phyloP scores from a whole-genome alignment of 2,113 vertebrate species.

The Rhinichthys klamathensis region DNA sequence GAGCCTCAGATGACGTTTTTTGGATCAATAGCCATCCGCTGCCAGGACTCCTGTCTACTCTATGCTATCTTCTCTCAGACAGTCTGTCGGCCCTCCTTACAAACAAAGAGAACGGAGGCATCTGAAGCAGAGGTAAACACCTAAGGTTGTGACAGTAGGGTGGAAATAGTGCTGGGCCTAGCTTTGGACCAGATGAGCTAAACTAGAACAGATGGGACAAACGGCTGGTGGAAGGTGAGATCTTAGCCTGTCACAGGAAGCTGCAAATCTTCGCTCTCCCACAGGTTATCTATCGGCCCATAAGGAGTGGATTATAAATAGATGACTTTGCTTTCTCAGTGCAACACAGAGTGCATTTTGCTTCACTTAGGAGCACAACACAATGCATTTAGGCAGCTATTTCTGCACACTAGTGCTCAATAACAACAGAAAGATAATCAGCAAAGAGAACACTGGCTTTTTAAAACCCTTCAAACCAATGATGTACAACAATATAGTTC shows the following conservation, averaged over 20 bases:
- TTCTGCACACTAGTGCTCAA: not conserved
- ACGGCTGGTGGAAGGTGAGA: not conserved
- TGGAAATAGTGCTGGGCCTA: constrained; percentile 1
- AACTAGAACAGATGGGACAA: not conserved
- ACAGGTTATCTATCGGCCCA: constrained; percentile 7
- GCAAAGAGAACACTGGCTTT: not conserved
- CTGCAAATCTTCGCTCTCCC: constrained; percentile 23
- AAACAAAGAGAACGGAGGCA: not conserved
- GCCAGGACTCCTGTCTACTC: constrained; percentile 37
- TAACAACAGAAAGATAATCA: not conserved
- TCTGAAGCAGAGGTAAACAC: not conserved
- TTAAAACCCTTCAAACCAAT: not conserved
- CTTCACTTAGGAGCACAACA: constrained; percentile 60
- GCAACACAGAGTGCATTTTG: constrained; percentile 60
- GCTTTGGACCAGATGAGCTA: constrained; percentile 4
- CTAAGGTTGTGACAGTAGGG: not conserved
- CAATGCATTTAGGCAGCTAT: constrained; percentile 22
- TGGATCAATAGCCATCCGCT: constrained; percentile 60
- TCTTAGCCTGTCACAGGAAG: constrained; percentile 5
- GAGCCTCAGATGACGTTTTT: constrained; percentile 38
- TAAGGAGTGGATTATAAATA: constrained; percentile 66
- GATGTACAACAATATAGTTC: too few relatives aligned
- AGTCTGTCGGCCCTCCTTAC: not conserved
- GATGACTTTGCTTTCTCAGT: constrained; percentile 64
- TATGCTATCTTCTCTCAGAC: constrained; percentile 17